A percentile compares a stretch with the other conserved stretches of the same genome.
Conservation (phyloP, 1,140 invertebrate species). For the Diabrotica virgifera region DNA sequence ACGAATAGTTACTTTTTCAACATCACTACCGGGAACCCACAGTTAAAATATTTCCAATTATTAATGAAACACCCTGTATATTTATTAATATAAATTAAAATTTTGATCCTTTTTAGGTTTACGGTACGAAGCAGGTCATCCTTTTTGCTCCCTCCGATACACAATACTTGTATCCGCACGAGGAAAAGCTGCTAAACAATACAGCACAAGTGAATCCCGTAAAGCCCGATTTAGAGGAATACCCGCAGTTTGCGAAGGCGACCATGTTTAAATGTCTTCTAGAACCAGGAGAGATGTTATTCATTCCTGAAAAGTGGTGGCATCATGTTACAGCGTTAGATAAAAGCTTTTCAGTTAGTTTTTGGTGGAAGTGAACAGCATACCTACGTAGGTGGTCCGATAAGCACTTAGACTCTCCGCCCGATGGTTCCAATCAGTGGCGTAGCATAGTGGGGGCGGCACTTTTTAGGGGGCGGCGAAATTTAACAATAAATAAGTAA, state of each 20-base stretch:
- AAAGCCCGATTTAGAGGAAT: constrained; percentile 67
- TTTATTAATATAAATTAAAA: background rate
- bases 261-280: constrained; percentile 69
- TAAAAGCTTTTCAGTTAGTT: constrained; percentile 84
- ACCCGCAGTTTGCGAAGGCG: constrained; percentile 68
- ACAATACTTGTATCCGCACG: constrained; percentile 75
- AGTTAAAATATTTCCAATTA: too few relatives aligned
- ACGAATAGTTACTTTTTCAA: too few relatives aligned
- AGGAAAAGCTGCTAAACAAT: constrained; percentile 75
- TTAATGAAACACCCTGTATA: too few relatives aligned
- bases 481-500: too few relatives aligned
- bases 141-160: constrained; percentile 73
- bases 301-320: constrained; percentile 92
- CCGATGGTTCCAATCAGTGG: too few relatives aligned
- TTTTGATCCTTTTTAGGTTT: constrained; percentile 55
- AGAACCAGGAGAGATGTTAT: constrained; percentile 84
- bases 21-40: too few relatives aligned
- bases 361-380: constrained; percentile 73
- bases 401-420: too few relatives aligned
- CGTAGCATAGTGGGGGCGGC: too few relatives aligned
- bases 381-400: too few relatives aligned
- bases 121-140: constrained; percentile 84
- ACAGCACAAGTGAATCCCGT: constrained; percentile 83
- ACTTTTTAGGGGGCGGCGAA: too few relatives aligned
- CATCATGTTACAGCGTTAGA: constrained; percentile 85